Percentiles rank a stretch among this genome's conserved stretches.
Evolutionary conservation across 30 jellyfish, hydroid and myxozoan species (phyloP).

Genomic region (Hydractinia echinata): DNA sequence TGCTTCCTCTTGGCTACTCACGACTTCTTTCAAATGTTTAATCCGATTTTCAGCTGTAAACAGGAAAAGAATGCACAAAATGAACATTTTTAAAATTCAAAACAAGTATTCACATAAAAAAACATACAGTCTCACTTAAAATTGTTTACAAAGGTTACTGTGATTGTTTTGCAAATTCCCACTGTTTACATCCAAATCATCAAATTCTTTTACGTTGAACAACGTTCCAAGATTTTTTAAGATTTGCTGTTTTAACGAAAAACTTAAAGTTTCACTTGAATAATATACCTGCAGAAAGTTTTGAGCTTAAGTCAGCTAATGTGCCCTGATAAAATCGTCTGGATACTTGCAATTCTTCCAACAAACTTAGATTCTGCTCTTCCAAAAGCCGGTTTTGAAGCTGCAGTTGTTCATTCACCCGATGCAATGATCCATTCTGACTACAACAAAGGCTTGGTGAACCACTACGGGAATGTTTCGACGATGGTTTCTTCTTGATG

Average conservation of each 20-base stretch:
- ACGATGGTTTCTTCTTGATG: neutral
- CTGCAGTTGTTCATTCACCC: constrained; percentile 30
- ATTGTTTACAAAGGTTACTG: no score
- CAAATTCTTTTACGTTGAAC: no score
- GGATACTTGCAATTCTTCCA: constrained; percentile 31
- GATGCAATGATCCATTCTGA: neutral
- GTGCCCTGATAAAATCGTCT: constrained; percentile 36
- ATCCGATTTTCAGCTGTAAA: constrained; percentile 38
- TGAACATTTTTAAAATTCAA: neutral
- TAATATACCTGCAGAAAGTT: constrained; percentile 16
- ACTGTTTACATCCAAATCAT: no score
- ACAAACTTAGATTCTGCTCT: constrained; percentile 29
- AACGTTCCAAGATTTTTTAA: no score
- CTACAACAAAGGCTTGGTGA: constrained; percentile 11
- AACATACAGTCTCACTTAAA: no score
- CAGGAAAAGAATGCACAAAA: neutral
- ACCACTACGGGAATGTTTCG: neutral
- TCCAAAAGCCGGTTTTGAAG: constrained; percentile 22
- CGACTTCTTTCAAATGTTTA: constrained; percentile 22
- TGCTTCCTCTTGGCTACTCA: constrained; percentile 20
- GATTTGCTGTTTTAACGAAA: neutral
- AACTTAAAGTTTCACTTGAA: neutral
- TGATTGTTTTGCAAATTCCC: no score
- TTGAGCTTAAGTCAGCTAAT: constrained; percentile 25
- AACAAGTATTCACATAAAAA: neutral